These are phyloP conservation scores for Callorhinus ursinus DNA, from an alignment of 2,113 vertebrate species.

Conservation along the genomic window DNA sequence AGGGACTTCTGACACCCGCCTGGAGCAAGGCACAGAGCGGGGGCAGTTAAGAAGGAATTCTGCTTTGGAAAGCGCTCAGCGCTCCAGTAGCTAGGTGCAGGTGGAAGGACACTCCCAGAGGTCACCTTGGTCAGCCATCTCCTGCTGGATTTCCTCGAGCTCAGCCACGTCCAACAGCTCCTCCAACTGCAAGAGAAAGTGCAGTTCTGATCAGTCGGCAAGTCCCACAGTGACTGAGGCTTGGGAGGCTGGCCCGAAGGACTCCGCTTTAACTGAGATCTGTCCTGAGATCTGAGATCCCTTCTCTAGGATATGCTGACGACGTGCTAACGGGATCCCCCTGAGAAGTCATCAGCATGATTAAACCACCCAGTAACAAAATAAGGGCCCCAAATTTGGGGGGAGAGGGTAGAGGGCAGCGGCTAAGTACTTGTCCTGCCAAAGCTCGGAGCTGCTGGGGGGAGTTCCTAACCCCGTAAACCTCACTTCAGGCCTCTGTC, in stretches of 20 bases:
- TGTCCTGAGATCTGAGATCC: background rate
- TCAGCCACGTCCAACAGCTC: conserved; percentile 88
- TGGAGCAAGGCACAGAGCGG: background rate
- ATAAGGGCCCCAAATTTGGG: background rate
- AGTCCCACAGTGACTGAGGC: background rate
- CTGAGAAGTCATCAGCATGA: background rate
- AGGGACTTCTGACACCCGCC: background rate
- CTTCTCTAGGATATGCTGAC: background rate
- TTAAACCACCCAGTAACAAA: background rate
- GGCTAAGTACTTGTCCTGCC: background rate
- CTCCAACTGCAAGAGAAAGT: conserved; percentile 74
- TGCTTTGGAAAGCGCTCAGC: background rate
- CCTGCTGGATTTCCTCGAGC: conserved; percentile 94
- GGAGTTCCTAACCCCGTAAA: background rate
- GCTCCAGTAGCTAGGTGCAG: background rate
- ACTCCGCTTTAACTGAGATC: background rate
- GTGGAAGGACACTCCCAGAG: background rate
- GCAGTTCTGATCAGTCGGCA: background rate
- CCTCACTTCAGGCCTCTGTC: background rate
- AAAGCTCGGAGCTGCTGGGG: background rate
- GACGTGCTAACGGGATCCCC: background rate
- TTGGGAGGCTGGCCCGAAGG: background rate
- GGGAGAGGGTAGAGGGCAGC: background rate
- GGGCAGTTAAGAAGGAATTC: background rate
- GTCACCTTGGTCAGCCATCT: conserved; percentile 91